These are phyloP conservation scores for Pristionchus mayeri DNA, from an alignment of 2,888 invertebrate genomes.

Conservation along the genomic window DNA sequence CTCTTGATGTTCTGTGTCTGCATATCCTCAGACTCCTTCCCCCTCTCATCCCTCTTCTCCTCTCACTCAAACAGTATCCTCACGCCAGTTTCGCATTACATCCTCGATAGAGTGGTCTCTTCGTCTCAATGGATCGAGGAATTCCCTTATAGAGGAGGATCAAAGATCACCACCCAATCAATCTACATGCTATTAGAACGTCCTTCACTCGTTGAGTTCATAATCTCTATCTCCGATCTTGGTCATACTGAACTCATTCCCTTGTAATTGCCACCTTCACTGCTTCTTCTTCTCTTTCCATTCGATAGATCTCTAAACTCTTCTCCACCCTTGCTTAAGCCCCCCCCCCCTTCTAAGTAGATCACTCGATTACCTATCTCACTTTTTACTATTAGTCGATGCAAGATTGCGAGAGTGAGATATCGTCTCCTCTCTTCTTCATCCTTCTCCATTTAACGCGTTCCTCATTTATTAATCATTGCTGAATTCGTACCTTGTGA, in stretches of 20 bases:
- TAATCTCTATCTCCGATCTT: not conserved
- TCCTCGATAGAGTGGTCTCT: not conserved
- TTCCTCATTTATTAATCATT: slow-evolving; percentile 3
- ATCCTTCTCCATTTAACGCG: not conserved
- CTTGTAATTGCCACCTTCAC: not conserved
- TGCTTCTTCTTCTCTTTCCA: not conserved
- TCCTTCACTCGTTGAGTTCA: not conserved
- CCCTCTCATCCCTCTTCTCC: not conserved
- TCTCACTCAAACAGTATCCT: slow-evolving; percentile 33
- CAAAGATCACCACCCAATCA: not conserved
- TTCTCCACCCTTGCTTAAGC: not conserved
- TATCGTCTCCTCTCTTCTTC: not conserved
- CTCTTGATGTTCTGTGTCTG: not conserved
- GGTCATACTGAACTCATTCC: not conserved
- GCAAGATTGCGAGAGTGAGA: slow-evolving; percentile 25
- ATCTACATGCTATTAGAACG: not conserved
- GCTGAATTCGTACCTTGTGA: no score
- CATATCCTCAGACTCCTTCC: not conserved
- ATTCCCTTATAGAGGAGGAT: not conserved
- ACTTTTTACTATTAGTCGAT: slow-evolving; percentile 33
- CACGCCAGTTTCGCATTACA: slow-evolving; percentile 14
- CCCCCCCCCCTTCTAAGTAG: slow-evolving; percentile 1
- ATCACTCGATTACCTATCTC: slow-evolving; percentile 17
- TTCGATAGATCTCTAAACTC: not conserved
- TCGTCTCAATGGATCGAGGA: not conserved